Base-by-base conservation (phyloP, 2,888 invertebrate species). In the Neuroscelio doddi region DNA sequence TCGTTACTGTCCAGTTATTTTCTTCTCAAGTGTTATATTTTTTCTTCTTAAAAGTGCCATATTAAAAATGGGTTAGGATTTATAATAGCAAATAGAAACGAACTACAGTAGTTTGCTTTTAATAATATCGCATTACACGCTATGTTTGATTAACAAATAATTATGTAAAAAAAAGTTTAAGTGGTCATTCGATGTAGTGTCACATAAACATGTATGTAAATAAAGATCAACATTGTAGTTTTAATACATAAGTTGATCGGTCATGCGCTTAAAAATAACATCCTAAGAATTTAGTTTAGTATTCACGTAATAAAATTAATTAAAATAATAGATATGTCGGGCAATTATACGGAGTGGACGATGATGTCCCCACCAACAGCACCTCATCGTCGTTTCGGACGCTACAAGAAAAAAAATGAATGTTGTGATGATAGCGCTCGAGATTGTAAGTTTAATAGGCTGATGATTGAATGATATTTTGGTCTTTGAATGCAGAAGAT, bases 331-430 rank as follows among this genome's bases (percentile, higher is more conserved):
- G 81, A 80, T 76, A 59, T 77, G 71, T 76, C 70, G 76, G 76
- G 75, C 79, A 81, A 81, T 82, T 74, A 76, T 77, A 76, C 83
- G 76, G 82, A 83, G 73, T 81, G 82, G 83, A 80, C 80, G 70
- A 68, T 64, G 71, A 75, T 75, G 65, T 75, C 73, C 71, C 76
- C 77, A 67, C 67, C 78, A 63, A 68, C 78, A 69, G 69, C 77
- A 70, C 77, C 76, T 72, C 77, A 77, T 70, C 78, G 78, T 73
- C 82, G 78, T 75, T 77, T 59, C 69, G 80, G 82, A 73, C 82
- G 81, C 75, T 84, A 83, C 83, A 84, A 79, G 84, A 84, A 84
- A 84, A 83, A 83, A 76, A 83, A 82, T 79, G 83, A 83, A 67
- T 82, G 84, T 82, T 83, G 83, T 81, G 84, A 84, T 78, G 84